Percentiles rank a stretch among this genome's conserved stretches.
These are phyloP conservation scores for Athalia cordata DNA, from an alignment of 2,888 invertebrate genomes.

Conservation along the genomic window DNA sequence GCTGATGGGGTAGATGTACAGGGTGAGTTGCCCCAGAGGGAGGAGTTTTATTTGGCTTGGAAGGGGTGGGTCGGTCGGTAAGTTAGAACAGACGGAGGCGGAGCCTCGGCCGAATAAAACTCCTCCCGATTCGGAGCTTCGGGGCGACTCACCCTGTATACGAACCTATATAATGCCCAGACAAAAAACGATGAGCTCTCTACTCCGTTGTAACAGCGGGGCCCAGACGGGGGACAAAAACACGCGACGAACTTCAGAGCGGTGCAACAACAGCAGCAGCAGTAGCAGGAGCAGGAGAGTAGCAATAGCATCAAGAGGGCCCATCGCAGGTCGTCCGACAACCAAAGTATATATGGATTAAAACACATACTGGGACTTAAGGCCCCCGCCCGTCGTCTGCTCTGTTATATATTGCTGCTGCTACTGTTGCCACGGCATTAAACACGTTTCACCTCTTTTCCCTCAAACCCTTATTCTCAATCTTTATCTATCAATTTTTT, in stretches of 20 bases:
- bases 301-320: too few species aligned
- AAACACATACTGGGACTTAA: not conserved
- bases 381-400: too few species aligned
- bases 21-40: too few species aligned
- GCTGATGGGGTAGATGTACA: too few species aligned
- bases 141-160: constrained; percentile 55
- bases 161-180: constrained; percentile 51
- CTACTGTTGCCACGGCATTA: too few species aligned
- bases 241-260: constrained; percentile 64
- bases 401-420: too few species aligned
- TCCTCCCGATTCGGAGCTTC: not conserved
- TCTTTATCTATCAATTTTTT: too few species aligned
- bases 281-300: too few species aligned
- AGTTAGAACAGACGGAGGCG: too few species aligned
- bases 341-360: not conserved
- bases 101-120: not conserved
- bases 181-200: constrained; percentile 66
- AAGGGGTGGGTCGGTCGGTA: not conserved
- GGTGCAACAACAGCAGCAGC: not conserved
- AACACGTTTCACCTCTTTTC: too few species aligned
- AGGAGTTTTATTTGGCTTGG: not conserved
- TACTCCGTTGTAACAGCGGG: constrained; percentile 55
- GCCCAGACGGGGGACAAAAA: constrained; percentile 69
- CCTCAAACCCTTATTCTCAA: too few species aligned
- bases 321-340: too few species aligned